Evolutionary conservation across 53 echinoderm and acorn worm species (phyloP).

Genomic region (Echinometra lucunter): DNA sequence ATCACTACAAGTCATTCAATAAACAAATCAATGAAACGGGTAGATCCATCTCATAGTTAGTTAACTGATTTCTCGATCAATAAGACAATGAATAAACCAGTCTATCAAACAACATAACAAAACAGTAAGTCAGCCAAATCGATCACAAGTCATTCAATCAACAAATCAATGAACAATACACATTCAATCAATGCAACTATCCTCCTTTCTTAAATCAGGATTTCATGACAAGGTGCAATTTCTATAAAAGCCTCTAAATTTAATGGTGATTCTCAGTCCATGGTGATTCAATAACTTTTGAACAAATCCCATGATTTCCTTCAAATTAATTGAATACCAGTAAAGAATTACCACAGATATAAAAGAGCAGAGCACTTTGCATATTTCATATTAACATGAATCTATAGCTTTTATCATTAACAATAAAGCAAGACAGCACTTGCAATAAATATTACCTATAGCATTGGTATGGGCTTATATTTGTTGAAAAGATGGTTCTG

Average conservation of each 20-base stretch:
- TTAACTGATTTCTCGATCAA: neutral
- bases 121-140: neutral
- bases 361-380: neutral
- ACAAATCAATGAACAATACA: neutral
- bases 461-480: too few species aligned
- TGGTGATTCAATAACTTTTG: neutral
- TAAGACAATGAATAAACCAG: neutral
- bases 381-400: neutral
- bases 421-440: neutral
- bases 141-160: neutral
- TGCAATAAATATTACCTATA: too few species aligned
- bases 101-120: neutral
- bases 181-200: neutral
- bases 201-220: neutral
- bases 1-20: neutral
- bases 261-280: neutral
- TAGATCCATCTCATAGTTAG: neutral
- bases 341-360: neutral
- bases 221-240: neutral
- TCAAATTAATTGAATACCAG: neutral
- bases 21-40: neutral
- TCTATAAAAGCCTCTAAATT: conserved; percentile 44
- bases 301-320: neutral
- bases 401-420: neutral
- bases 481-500: too few species aligned